Evolutionary conservation across 2,113 vertebrate species (phyloP).

Genomic region (Corydoras sp.): DNA sequence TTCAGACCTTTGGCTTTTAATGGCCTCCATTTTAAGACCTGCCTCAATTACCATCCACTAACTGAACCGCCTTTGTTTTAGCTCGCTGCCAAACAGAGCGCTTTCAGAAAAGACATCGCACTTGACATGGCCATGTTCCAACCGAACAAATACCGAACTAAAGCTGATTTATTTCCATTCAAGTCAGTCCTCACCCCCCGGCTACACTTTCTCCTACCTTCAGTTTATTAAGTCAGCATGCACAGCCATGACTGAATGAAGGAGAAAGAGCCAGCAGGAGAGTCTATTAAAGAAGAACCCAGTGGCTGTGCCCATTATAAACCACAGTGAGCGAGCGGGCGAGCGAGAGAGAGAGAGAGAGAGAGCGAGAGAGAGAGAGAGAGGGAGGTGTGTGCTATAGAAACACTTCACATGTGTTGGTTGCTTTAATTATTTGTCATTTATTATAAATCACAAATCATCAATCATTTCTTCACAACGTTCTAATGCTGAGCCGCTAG

Average conservation of each 20-base stretch:
- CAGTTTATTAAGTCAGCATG: constrained; percentile 26
- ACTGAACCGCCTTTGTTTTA: constrained; percentile 1
- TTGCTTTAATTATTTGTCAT: too few relatives aligned
- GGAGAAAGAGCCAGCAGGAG: constrained; percentile 7
- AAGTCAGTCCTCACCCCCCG: constrained; percentile 16
- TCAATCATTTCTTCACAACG: too few relatives aligned
- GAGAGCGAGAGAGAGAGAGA: too few relatives aligned
- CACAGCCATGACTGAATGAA: constrained; percentile 29
- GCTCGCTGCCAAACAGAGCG: background rate
- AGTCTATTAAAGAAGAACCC: constrained; percentile 24
- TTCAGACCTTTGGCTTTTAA: too few relatives aligned
- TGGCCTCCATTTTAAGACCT: too few relatives aligned
- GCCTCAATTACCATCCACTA: background rate
- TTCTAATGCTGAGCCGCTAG: too few relatives aligned
- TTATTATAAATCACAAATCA: too few relatives aligned
- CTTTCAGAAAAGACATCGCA: constrained; percentile 12
- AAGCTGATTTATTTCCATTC: constrained; percentile 41
- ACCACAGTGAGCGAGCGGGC: too few relatives aligned
- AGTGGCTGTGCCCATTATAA: background rate
- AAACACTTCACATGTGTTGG: too few relatives aligned
- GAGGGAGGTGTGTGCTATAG: too few relatives aligned
- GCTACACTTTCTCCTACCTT: constrained; percentile 21
- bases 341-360: too few relatives aligned
- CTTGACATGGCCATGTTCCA: constrained; percentile 16
- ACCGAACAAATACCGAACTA: constrained; percentile 23